Evolutionary conservation across 2,888 invertebrate species (phyloP).

Genomic region (Pogonocherus hispidulus): DNA sequence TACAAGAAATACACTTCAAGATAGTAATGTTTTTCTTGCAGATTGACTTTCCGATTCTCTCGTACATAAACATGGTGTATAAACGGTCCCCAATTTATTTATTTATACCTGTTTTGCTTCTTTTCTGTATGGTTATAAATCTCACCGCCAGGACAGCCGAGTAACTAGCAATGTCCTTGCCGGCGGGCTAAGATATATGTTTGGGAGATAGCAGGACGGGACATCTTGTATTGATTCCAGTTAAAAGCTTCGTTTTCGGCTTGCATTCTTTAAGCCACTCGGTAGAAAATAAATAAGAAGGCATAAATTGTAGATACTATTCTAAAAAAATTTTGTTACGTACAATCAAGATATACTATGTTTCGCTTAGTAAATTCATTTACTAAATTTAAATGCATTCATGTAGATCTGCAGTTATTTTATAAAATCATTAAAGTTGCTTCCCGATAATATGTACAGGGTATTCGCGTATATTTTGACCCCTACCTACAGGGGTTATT

Average conservation of each 20-base stretch:
- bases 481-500: too few species aligned
- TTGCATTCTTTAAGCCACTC: slow-evolving; percentile 53
- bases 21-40: slow-evolving; percentile 44
- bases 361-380: too few species aligned
- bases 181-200: slow-evolving; percentile 65
- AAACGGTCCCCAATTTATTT: slow-evolving; percentile 55
- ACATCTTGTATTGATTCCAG: slow-evolving; percentile 67
- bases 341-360: too few species aligned
- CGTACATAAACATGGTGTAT: slow-evolving; percentile 50
- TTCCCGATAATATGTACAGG: too few species aligned
- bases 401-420: too few species aligned
- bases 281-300: slow-evolving; percentile 43
- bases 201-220: slow-evolving; percentile 63
- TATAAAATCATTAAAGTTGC: too few species aligned
- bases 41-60: slow-evolving; percentile 49
- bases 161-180: slow-evolving; percentile 65
- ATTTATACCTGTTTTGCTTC: slow-evolving; percentile 62
- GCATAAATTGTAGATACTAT: slow-evolving; percentile 32
- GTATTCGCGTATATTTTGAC: too few species aligned
- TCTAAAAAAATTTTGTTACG: background rate
- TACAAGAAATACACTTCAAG: slow-evolving; percentile 44
- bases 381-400: too few species aligned
- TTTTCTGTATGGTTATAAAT: slow-evolving; percentile 61
- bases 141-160: slow-evolving; percentile 59
- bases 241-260: slow-evolving; percentile 66